Evolutionary conservation across 2,113 vertebrate genomes (phyloP), one percentile per base, ranked within the genome.

Genomic region (Tyto alba): DNA sequence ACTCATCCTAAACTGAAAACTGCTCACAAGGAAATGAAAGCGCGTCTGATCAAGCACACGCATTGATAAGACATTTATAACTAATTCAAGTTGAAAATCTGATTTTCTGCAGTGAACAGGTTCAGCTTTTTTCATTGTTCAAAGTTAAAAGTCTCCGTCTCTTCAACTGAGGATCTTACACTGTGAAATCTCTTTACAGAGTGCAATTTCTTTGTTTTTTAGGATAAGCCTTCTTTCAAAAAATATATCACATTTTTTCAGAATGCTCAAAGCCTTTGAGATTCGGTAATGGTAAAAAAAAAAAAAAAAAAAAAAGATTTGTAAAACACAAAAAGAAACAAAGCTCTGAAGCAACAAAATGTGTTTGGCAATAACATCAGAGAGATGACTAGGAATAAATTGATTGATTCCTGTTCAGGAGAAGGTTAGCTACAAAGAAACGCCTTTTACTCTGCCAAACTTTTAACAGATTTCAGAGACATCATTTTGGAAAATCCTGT

Each of bases 101-200:
- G 19, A 38, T 83, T 47, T 84, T 69, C 62, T 83, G 60, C 73
- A 84, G 60, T 45, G 29, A 72, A 74, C 2, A 20, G 25, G 27
- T 23, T 69, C 1, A 20, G 7, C 12, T 50, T 88, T 90, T 75
- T 79, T 32, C 30, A 63, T 7, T 11, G 34, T 29, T 40, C 34
- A 40, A 72, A 80, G 53, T 40, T 85, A 8, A 63, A 79, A 22
- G 43, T 66, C 55, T 79, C 45, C 29, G 34, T 76, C 27, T 83
- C 0, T 1, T 69, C 36, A 62, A 69, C 34, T 0, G 0, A 69
- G 67, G 19, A 45, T 38, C 38, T 77, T 55, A 18, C 8, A 53
- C 27, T 11, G 30, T n/a, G n/a, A 50, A 71, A 63, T 67, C 62
- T 81, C 18, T 93, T 78, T 62, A 55, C 4, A 52, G 15, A 63